phyloP scores from a whole-genome alignment of 2,797 vertebrate species.

The Pitangus sulphuratus region DNA sequence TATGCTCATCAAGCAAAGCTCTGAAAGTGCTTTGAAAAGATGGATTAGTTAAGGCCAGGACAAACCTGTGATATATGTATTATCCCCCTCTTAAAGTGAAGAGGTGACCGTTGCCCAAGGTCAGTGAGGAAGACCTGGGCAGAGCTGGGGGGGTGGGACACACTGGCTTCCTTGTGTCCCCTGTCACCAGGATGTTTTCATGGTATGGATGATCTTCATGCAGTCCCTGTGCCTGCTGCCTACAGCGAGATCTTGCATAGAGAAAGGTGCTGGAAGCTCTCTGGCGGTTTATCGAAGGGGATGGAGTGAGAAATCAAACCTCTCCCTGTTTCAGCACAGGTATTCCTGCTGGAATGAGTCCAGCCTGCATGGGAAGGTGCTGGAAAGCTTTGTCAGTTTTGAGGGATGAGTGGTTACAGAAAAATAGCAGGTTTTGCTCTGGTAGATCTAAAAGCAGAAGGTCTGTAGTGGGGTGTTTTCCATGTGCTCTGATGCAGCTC shows the following conservation, averaged over 20 bases:
- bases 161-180: fast-evolving
- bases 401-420: neutral
- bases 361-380: neutral
- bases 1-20: constrained; percentile 61
- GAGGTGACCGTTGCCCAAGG: constrained; percentile 33
- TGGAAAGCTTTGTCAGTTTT: neutral
- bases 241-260: fast-evolving
- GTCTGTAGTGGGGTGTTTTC: neutral
- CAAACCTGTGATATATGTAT: constrained; percentile 43
- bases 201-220: neutral
- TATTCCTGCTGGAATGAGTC: neutral
- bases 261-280: neutral
- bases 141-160: neutral
- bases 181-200: fast-evolving
- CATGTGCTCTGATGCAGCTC: neutral
- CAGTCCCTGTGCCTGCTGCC: neutral
- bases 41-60: constrained; percentile 50
- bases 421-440: fast-evolving
- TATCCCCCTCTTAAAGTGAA: constrained; percentile 55
- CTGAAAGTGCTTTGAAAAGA: constrained; percentile 44
- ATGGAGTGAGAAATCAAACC: neutral
- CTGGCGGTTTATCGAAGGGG: neutral
- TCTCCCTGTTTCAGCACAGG: too few relatives aligned
- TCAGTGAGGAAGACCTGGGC: neutral
- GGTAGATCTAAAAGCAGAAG: neutral